These are phyloP conservation scores for Meteorus colon DNA, from an alignment of 2,888 invertebrate genomes.

Conservation along the genomic window DNA sequence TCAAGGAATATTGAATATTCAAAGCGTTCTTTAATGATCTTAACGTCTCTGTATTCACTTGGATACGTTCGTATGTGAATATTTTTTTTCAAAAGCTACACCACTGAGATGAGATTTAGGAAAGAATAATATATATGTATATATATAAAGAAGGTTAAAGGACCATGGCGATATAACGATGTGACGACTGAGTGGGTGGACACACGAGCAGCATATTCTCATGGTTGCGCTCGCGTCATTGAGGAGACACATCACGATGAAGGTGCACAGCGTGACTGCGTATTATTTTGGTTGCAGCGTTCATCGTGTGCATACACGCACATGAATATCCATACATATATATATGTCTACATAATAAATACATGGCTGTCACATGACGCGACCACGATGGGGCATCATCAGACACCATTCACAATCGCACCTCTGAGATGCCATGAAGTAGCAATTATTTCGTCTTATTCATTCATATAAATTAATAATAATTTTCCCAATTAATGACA, in stretches of 20 bases:
- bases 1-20: background rate
- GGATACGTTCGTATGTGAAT: background rate
- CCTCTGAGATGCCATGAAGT: slow-evolving; percentile 71
- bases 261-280: slow-evolving; percentile 66
- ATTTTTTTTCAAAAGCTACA: slow-evolving; percentile 18
- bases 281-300: slow-evolving; percentile 62
- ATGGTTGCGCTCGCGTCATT: slow-evolving; percentile 19
- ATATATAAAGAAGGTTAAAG: slow-evolving; percentile 54
- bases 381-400: slow-evolving; percentile 66
- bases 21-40: background rate
- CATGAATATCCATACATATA: background rate
- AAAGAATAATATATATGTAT: slow-evolving; percentile 48
- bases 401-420: slow-evolving; percentile 70
- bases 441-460: slow-evolving; percentile 65
- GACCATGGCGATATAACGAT: slow-evolving; percentile 65
- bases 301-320: background rate
- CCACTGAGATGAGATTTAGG: slow-evolving; percentile 38
- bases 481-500: slow-evolving; percentile 30
- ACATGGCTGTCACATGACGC: slow-evolving; percentile 65
- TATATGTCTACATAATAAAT: background rate
- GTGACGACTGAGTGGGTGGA: slow-evolving; percentile 70
- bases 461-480: background rate
- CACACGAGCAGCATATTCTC: slow-evolving; percentile 53
- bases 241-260: slow-evolving; percentile 46
- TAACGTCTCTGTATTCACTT: background rate